Conservation (phyloP, 2,888 invertebrate species). For the Aphodius granarius region DNA sequence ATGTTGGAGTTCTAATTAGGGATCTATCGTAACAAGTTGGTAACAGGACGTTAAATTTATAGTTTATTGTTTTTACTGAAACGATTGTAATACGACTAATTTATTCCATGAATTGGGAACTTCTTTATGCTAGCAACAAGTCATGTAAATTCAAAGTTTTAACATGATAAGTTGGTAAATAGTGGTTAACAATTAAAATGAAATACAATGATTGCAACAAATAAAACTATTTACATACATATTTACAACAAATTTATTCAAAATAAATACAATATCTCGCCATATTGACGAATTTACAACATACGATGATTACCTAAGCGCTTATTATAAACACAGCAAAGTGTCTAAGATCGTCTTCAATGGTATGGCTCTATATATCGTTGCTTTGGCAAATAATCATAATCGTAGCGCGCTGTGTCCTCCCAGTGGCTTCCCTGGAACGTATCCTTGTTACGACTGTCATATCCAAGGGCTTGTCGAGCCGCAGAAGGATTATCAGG, state of each 20-base stretch:
- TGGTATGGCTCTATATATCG: slow-evolving; percentile 9
- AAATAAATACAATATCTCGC: not conserved
- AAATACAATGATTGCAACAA: not conserved
- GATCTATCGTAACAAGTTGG: no score
- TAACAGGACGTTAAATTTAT: no score
- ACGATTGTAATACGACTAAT: no score
- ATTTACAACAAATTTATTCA: not conserved
- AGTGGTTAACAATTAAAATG: not conserved
- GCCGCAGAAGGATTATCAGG: slow-evolving; percentile 20
- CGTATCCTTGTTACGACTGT: slow-evolving; percentile 16
- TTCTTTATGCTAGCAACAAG: no score
- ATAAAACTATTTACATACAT: not conserved
- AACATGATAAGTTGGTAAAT: no score
- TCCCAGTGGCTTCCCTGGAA: slow-evolving; percentile 19
- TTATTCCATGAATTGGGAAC: no score
- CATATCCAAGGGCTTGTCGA: slow-evolving; percentile 17
- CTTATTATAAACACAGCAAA: not conserved
- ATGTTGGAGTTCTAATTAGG: no score
- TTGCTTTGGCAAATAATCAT: slow-evolving; percentile 18
- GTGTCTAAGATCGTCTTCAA: not conserved
- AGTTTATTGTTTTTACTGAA: no score
- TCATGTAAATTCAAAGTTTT: no score
- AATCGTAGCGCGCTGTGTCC: slow-evolving; percentile 21
- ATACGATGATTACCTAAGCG: not conserved
- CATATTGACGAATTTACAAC: not conserved